A percentile compares a stretch with the other conserved stretches of the same genome.
Conservation (phyloP, 2,888 invertebrate species). For the Osmoderma eremita region DNA sequence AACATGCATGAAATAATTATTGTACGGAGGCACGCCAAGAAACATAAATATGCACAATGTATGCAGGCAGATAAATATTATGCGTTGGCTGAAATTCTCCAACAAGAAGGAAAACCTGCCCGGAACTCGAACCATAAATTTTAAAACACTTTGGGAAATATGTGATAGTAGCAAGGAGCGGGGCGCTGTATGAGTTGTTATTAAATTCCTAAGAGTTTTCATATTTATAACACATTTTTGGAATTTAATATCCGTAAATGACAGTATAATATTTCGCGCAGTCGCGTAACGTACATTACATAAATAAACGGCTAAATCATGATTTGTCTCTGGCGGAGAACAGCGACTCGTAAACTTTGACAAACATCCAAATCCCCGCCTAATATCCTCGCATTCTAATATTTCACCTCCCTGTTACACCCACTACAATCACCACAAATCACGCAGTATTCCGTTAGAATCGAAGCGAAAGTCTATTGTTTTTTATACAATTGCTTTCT, state of each 20-base stretch:
- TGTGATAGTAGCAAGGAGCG: slow-evolving; percentile 14
- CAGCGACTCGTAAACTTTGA: slow-evolving; percentile 51
- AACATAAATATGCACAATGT: slow-evolving; percentile 15
- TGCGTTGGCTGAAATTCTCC: slow-evolving; percentile 13
- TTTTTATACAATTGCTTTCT: slow-evolving; percentile 37
- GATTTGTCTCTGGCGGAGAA: slow-evolving; percentile 47
- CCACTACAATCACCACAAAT: slow-evolving; percentile 53
- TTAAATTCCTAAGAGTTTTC: slow-evolving; percentile 36
- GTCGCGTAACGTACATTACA: slow-evolving; percentile 38
- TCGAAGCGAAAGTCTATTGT: slow-evolving; percentile 42
- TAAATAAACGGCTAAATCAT: slow-evolving; percentile 50
- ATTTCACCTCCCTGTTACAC: slow-evolving; percentile 53
- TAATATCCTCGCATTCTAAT: slow-evolving; percentile 52
- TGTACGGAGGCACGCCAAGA: neutral
- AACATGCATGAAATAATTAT: slow-evolving; percentile 1
- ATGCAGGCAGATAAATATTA: slow-evolving; percentile 13
- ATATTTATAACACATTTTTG: slow-evolving; percentile 37
- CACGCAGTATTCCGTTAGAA: slow-evolving; percentile 47
- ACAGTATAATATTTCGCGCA: slow-evolving; percentile 34
- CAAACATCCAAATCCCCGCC: slow-evolving; percentile 50
- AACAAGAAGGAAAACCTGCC: slow-evolving; percentile 12
- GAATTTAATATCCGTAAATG: slow-evolving; percentile 42
- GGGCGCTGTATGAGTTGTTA: slow-evolving; percentile 21
- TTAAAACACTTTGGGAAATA: slow-evolving; percentile 30
- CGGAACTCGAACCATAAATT: slow-evolving; percentile 26